A percentile compares a stretch with the other conserved stretches of the same genome.
phyloP scores from a whole-genome alignment of 1,140 invertebrate genomes.

The Lordiphosa clarofinis region DNA sequence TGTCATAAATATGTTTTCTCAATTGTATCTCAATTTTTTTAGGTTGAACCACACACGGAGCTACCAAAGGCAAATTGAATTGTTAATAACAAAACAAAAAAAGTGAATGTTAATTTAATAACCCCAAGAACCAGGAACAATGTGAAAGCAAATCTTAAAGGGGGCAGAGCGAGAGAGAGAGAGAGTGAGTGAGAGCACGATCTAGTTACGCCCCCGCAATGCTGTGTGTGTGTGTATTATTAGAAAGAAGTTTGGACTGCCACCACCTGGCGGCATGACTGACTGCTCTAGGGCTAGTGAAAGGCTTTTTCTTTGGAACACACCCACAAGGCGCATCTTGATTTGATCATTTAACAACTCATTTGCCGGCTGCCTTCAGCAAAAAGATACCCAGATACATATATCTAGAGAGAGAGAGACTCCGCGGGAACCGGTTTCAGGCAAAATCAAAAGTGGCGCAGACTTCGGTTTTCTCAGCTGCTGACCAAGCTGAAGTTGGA shows the following conservation, averaged over 20 bases:
- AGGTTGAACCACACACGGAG: constrained; percentile 15
- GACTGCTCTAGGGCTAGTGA: too few species aligned
- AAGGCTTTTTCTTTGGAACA: constrained; percentile 13
- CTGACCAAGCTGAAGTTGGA: constrained; percentile 52
- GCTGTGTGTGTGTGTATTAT: constrained; percentile 13
- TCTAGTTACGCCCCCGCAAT: constrained; percentile 11
- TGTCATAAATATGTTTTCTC: constrained; percentile 59
- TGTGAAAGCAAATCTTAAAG: constrained; percentile 43
- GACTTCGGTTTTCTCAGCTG: constrained; percentile 41
- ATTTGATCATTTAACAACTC: constrained; percentile 38
- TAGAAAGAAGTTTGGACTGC: constrained; percentile 18
- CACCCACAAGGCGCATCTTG: constrained; percentile 44
- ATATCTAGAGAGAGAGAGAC: constrained; percentile 9
- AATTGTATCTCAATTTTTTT: constrained; percentile 39
- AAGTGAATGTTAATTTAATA: constrained; percentile 57
- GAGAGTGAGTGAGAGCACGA: constrained; percentile 18
- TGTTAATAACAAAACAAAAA: constrained; percentile 34
- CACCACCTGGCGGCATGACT: too few species aligned
- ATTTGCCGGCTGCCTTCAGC: constrained; percentile 32
- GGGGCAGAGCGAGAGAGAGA: constrained; percentile 11
- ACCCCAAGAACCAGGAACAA: constrained; percentile 32
- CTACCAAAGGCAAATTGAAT: constrained; percentile 9
- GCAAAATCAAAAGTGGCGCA: constrained; percentile 77
- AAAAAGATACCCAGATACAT: constrained; percentile 14
- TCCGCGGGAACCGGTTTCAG: constrained; percentile 60